Base-by-base conservation (phyloP, 1,140 invertebrate species). In the Drosophila ficusphila region DNA sequence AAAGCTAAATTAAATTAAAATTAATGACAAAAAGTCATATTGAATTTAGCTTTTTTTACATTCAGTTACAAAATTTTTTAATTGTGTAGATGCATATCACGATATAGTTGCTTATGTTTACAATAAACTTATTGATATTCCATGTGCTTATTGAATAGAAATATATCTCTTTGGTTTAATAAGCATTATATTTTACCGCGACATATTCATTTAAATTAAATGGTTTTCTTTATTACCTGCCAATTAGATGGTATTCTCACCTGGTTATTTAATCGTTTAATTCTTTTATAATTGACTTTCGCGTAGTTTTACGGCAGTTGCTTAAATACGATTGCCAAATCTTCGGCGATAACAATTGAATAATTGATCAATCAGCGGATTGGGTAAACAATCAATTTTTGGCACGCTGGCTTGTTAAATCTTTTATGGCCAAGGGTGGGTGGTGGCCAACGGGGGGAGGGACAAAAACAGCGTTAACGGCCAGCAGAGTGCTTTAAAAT, bases 401-500 rank as follows among this genome's bases (percentile, higher is more conserved):
- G 47, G 73, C 58, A 57, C 42, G 31, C 54, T 64, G 71, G 34
- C 67, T 65, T 78, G 70, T 83, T 74, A 76, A 62, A 54, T 72
- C 27, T 76, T 76, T 79, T 60, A 85, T 60, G 72, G 16, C 19
- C 21, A 29, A 25, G 9, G 9, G 21, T 19, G n/a, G 27, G 27
- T 14, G 12, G 33, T 12, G 38, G 29, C 47, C 39, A 33, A 27
- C n/a, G 12, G n/a, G 51, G 34, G 9, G 8, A 8, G 41, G 14
- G 21, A 46, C 29, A 46, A 34, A 11, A 16, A 41, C 18, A 18
- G 34, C 23, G 25, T 76, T 53, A 65, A 42, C 27, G 49, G 52
- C 29, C 44, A 31, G 44, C 9, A 29, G 61, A 85, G 71, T 72
- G 73, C 82, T 51, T 89, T 75, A 89, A 89, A 89, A 89, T 89